These are phyloP conservation scores for Danio aesculapii DNA, from an alignment of 2,797 vertebrate genomes.

Conservation along the genomic window DNA sequence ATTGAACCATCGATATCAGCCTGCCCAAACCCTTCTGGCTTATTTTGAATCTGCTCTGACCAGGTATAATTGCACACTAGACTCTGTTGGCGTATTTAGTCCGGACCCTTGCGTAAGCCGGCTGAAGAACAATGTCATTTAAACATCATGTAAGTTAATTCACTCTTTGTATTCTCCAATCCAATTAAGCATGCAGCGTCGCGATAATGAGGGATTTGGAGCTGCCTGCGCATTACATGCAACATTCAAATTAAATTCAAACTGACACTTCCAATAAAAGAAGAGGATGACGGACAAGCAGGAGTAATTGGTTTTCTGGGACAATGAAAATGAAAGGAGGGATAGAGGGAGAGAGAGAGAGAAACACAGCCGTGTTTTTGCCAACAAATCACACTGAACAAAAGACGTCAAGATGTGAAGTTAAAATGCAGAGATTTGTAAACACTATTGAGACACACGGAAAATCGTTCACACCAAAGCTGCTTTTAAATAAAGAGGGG, in stretches of 20 bases:
- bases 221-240: conserved; percentile 60
- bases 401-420: conserved; percentile 54
- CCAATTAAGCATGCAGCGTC: conserved; percentile 58
- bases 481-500: conserved; percentile 13
- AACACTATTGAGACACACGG: conserved; percentile 38
- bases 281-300: conserved; percentile 63
- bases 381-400: conserved; percentile 50
- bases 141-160: conserved; percentile 66
- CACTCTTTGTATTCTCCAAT: conserved; percentile 60
- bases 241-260: conserved; percentile 63
- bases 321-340: conserved; percentile 62
- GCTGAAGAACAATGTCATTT: conserved; percentile 61
- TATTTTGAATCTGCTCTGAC: conserved; percentile 11
- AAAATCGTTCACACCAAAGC: not conserved
- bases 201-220: conserved; percentile 64
- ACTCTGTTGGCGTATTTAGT: conserved; percentile 21
- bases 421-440: conserved; percentile 57
- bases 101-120: conserved; percentile 45
- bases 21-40: conserved; percentile 20
- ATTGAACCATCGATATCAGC: not conserved
- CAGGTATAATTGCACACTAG: conserved; percentile 9
- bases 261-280: conserved; percentile 62
- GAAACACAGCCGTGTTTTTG: conserved; percentile 43
- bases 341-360: conserved; percentile 33
- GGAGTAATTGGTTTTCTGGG: conserved; percentile 66